Evolutionary conservation across 2,797 vertebrate genomes (phyloP), one percentile per base, ranked within the genome.

Genomic region (Myotis daubentonii): DNA sequence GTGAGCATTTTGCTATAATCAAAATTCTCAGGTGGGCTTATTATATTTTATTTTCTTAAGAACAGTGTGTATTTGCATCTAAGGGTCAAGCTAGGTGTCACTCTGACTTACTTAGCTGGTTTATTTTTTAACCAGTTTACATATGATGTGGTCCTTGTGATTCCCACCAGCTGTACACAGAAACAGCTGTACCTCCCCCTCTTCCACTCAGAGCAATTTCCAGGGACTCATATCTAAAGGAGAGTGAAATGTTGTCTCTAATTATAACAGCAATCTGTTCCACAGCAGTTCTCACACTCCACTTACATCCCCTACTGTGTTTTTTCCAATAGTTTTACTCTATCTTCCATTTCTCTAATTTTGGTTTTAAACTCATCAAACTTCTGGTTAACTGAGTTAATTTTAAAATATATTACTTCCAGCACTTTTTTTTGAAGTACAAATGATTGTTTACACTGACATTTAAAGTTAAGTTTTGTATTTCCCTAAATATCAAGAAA

Each of bases 211-310:
- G 82, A 95, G 15, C 85, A 60, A 72, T 95, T 97, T 44, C 38
- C 57, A 78, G 33, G 84, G 60, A 47, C 89, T 94, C 33, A 0
- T 86, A 95, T 96, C 89, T 88, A 97, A 97, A 96, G 19, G 95
- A 91, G 4, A 80, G 82, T 95, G 65, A 96, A 97, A 92, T 30
- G 6, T 30, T 97, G 66, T 83, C 86, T 70, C 22, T 93, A 68
- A 97, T 97, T 97, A 92, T 94, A 79, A 22, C 51, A 33, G 70
- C 75, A 96, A 82, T 95, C 83, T 94, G 68, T 30, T 94, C 93
- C 33, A 2, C 92, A 47, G 72, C 88, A 81, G n/a, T 92, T 85
- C 51, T 93, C 44, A 91, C 94, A 96, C 84, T 94, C 57, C 72
- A 11, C 91, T 97, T 86, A 87, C 60, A 60, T 75, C 76, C 70